Evolutionary conservation across 2,888 invertebrate species (phyloP), one percentile per base, ranked within the genome.

Genomic region (Pandemis corylana): DNA sequence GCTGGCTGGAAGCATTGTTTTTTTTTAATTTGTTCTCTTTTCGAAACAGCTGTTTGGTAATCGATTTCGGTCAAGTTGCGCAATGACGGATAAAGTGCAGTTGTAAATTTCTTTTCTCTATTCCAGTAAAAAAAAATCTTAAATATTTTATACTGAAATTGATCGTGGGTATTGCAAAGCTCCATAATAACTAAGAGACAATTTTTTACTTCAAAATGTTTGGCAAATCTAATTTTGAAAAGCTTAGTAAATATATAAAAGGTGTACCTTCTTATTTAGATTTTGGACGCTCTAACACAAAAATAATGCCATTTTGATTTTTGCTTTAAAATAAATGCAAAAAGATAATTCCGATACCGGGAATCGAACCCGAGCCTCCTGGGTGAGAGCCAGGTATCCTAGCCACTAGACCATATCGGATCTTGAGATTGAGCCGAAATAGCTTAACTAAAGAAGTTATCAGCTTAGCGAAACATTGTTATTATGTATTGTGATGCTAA

Each of bases 341-440:
- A 72, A 72, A 66, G 1, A 9, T 13, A 3, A 67, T 90, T 90
- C 90, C 90, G 88, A 85, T 90, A 91, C 91, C 90, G 90, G 90
- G 90, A 92, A 91, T 92, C 89, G 90, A 90, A 93, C 91, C 92
- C 89, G 92, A 89, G 90, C 91, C 91, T 75, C 74, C 74, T 75
- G 74, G 74, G 74, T 75, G 74, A 75, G 74, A 75, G 74, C 74
- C 77, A 90, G 89, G 86, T 89, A 90, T 91, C 90, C 90, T 91
- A 91, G 87, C 92, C 91, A 91, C 90, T 91, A 92, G 91, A 91
- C 91, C 89, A 91, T 92, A 92, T 87, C 88, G 89, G 89, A 90
- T 70, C 1, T 7, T 69, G 13, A 0, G 0, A 0, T n/a, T n/a
- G 0, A 0, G 28, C 3, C 28, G 69, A 74, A 74, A 42, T 74